phyloP scores from a whole-genome alignment of 2,888 invertebrate species.

The Epinotia nisella region DNA sequence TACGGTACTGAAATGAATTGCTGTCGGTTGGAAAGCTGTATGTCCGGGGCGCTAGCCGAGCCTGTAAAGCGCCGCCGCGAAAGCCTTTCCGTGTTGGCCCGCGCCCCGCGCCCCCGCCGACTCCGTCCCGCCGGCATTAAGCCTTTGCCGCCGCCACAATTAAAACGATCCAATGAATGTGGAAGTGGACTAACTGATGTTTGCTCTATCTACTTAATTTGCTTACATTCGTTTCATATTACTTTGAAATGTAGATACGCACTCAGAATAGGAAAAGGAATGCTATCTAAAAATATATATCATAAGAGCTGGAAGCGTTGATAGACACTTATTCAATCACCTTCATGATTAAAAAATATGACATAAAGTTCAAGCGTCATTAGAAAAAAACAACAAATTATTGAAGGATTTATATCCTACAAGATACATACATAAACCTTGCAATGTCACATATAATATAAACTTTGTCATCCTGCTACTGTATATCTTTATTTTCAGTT shows the following conservation, averaged over 20 bases:
- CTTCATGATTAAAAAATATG: too few species aligned
- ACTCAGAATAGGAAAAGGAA: not conserved
- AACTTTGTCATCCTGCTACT: too few species aligned
- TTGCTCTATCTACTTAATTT: conserved; percentile 42
- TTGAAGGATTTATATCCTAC: too few species aligned
- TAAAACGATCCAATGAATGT: conserved; percentile 43
- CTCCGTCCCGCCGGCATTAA: conserved; percentile 28
- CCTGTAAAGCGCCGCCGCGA: conserved; percentile 78
- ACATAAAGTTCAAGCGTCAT: too few species aligned
- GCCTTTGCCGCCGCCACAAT: conserved; percentile 38
- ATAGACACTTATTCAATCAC: too few species aligned
- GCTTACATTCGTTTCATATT: conserved; percentile 32
- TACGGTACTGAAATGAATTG: not conserved
- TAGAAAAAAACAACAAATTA: not conserved
- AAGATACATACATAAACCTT: too few species aligned
- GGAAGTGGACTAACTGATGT: conserved; percentile 42
- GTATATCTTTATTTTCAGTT: too few species aligned
- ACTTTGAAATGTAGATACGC: not conserved
- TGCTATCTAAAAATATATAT: too few species aligned
- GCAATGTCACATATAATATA: too few species aligned
- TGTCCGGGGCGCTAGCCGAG: conserved; percentile 48
- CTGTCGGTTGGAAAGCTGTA: conserved; percentile 25
- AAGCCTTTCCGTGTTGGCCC: conserved; percentile 81
- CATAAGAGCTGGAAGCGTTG: too few species aligned
- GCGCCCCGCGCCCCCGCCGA: conserved; percentile 43